Evolutionary conservation across 2,113 vertebrate genomes (phyloP).

Genomic region (Oostethus manadensis): DNA sequence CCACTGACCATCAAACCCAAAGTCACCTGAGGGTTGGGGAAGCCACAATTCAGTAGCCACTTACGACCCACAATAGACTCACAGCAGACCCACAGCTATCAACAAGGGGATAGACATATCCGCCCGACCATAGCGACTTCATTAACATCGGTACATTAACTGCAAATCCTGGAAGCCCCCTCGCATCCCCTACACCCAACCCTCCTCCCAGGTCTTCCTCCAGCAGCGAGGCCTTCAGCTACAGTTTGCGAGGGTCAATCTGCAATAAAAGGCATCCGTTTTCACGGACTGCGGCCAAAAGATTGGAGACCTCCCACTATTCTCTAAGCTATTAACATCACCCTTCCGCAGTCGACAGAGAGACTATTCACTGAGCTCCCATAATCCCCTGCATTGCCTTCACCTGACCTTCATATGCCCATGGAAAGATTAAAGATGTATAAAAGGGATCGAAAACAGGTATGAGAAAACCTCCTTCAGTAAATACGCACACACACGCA

Average conservation of each 20-base stretch:
- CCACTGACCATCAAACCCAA: conserved; percentile 30
- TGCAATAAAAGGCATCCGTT: conserved; percentile 73
- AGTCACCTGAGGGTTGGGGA: conserved; percentile 36
- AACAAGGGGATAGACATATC: conserved; percentile 45
- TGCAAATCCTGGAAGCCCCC: conserved; percentile 59
- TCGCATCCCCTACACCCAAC: too few species aligned
- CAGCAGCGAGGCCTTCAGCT: conserved; percentile 47
- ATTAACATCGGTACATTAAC: conserved; percentile 75
- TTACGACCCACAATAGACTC: conserved; percentile 39
- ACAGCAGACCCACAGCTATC: conserved; percentile 33
- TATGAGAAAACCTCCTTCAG: conserved; percentile 20
- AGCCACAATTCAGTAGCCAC: conserved; percentile 30
- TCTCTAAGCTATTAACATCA: conserved; percentile 73
- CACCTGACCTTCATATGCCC: conserved; percentile 64
- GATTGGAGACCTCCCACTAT: conserved; percentile 68
- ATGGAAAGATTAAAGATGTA: conserved; percentile 49
- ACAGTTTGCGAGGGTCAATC: conserved; percentile 65
- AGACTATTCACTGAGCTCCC: conserved; percentile 59
- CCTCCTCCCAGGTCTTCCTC: conserved; percentile 17
- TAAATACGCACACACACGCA: too few species aligned
- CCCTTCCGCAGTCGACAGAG: conserved; percentile 63
- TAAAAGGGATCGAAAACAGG: conserved; percentile 36
- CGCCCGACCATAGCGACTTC: conserved; percentile 56
- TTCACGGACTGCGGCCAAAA: conserved; percentile 61
- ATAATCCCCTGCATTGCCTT: conserved; percentile 71